Percentiles rank a stretch among this genome's conserved stretches.
phyloP scores from a whole-genome alignment of 2,797 vertebrate genomes.

The Borostomias antarcticus region DNA sequence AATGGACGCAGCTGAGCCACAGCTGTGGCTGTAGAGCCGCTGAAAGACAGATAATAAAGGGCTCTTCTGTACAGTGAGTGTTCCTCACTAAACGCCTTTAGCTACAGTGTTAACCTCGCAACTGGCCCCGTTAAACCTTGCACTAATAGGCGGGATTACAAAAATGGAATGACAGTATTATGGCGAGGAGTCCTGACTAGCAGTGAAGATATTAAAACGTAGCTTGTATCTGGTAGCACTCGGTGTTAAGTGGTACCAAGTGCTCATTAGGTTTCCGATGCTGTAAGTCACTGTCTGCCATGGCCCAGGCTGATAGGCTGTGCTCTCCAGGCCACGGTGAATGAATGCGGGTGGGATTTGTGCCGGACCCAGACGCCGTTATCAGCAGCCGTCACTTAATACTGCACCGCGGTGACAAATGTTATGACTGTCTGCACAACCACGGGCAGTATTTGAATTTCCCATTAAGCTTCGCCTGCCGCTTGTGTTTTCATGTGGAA shows the following conservation, averaged over 20 bases:
- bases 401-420: slow-evolving; percentile 39
- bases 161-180: slow-evolving; percentile 77
- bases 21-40: not conserved
- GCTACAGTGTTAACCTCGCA: slow-evolving; percentile 60
- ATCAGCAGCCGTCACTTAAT: slow-evolving; percentile 72
- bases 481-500: slow-evolving; percentile 69
- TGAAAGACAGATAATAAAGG: slow-evolving; percentile 13
- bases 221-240: slow-evolving; percentile 77
- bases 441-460: slow-evolving; percentile 69
- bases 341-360: slow-evolving; percentile 68
- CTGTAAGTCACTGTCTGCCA: slow-evolving; percentile 70
- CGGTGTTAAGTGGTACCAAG: slow-evolving; percentile 78
- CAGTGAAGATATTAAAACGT: slow-evolving; percentile 73
- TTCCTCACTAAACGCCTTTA: slow-evolving; percentile 51
- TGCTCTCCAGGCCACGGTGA: slow-evolving; percentile 61
- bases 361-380: slow-evolving; percentile 69
- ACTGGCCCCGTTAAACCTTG: slow-evolving; percentile 69
- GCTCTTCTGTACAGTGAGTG: slow-evolving; percentile 18
- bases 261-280: slow-evolving; percentile 77
- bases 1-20: not conserved
- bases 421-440: slow-evolving; percentile 55
- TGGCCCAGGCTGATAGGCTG: slow-evolving; percentile 65
- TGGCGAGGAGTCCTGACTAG: slow-evolving; percentile 70
- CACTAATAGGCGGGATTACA: slow-evolving; percentile 81
- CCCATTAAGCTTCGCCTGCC: slow-evolving; percentile 58